phyloP scores from a whole-genome alignment of 2,797 vertebrate species.

The Valencia hispanica region DNA sequence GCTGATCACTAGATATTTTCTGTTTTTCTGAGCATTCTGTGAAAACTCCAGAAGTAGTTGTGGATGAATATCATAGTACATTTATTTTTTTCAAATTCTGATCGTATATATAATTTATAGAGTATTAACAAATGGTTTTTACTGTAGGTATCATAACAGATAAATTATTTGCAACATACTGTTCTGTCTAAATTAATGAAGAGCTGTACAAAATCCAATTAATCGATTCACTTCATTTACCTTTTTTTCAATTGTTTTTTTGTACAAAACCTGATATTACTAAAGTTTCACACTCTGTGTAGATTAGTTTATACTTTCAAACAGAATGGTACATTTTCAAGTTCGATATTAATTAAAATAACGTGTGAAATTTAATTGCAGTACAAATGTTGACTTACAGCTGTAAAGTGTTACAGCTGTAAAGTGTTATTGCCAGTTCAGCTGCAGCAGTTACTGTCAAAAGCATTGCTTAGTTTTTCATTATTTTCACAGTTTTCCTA shows the following conservation, averaged over 20 bases:
- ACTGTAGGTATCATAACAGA: neutral
- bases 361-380: neutral
- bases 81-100: neutral
- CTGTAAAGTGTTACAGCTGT: neutral
- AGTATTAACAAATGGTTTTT: neutral
- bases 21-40: neutral
- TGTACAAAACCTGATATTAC: too few relatives aligned
- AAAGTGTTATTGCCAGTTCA: neutral
- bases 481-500: constrained; percentile 16
- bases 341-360: neutral
- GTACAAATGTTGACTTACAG: neutral
- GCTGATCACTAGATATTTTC: neutral
- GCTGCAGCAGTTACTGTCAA: neutral
- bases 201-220: neutral
- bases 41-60: neutral
- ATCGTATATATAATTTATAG: neutral
- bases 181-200: neutral
- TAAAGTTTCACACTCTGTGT: neutral
- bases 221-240: neutral
- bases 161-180: neutral
- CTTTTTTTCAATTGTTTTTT: neutral
- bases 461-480: neutral
- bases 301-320: neutral
- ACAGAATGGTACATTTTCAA: neutral
- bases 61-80: neutral